phyloP scores from a whole-genome alignment of 2,113 vertebrate genomes.

The Gymnogyps californianus region DNA sequence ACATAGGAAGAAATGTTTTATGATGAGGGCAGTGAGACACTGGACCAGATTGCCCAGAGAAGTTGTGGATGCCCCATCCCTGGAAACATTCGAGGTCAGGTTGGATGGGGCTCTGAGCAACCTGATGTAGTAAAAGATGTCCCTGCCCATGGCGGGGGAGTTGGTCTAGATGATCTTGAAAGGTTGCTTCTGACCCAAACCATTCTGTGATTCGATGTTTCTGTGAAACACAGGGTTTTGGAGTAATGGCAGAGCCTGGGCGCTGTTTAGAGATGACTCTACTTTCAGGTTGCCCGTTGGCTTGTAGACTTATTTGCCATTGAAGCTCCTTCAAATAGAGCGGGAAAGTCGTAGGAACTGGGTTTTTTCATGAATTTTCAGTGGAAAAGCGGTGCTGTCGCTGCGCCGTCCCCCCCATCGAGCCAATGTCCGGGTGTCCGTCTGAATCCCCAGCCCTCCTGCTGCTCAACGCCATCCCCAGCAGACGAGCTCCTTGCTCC shows the following conservation, averaged over 20 bases:
- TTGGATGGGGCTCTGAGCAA: rapidly evolving
- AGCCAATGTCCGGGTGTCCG: not conserved
- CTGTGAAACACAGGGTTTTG: not conserved
- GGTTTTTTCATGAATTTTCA: not conserved
- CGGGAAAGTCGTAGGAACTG: not conserved
- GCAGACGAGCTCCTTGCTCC: not conserved
- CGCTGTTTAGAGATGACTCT: not conserved
- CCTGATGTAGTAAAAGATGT: not conserved
- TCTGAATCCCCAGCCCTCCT: not conserved
- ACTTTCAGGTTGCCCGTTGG: rapidly evolving
- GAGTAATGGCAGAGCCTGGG: not conserved
- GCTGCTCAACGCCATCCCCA: not conserved
- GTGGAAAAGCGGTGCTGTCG: not conserved
- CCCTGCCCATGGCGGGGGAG: no score
- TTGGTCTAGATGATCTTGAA: rapidly evolving
- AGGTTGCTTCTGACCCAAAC: not conserved
- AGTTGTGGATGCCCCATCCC: not conserved
- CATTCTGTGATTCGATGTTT: not conserved
- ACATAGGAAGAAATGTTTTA: no score
- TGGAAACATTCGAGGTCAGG: not conserved
- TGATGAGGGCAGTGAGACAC: not conserved
- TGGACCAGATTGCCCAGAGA: not conserved
- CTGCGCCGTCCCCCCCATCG: rapidly evolving
- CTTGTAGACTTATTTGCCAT: not conserved
- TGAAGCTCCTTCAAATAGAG: not conserved